Base-by-base conservation (phyloP, 2,113 vertebrate species). In the Pterophyllum scalare region DNA sequence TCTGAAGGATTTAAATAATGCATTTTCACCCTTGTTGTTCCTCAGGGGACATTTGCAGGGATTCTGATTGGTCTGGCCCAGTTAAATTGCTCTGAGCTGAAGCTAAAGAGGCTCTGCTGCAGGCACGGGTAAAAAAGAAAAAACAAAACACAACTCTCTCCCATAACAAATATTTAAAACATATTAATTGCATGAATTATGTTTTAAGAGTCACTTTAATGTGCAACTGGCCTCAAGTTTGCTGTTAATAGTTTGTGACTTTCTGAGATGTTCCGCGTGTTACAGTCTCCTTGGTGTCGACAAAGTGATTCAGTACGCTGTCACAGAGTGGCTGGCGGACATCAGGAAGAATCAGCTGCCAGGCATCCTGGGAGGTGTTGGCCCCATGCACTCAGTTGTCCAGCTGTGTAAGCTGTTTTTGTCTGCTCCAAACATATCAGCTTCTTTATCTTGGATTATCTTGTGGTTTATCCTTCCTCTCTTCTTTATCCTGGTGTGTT, bases 331-430 rank as follows among this genome's bases (percentile, higher is more conserved):
- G 97, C 95, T 98, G 80, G 96, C 96, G 0, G 97, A 98, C 88
- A 98, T 98, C 91, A 96, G 97, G 79, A 98, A 98, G 92, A 98
- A 97, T 94, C 97, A 98, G 93, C 94, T 98, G 87, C 97, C 97
- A 0, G 97, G 97, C 9, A 96, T 98, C 91, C 94, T 98, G 92
- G 97, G 97, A n/a, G 97, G 97, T 2, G 97, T 98, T 2, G 97
- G 97, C 5, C 97, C 97, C 81, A 98, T 98, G 97, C 97, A 98
- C 87, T 98, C 97, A 0, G 97, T 98, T 0, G 97, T 98, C n/a
- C 97, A 98, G 92, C 95, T 98, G 31, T 97, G 97, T 98, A 83
- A 97, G 97, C 97, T 79, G 11, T 8, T 54, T 31, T 26, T 62
- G 10, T 77, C 15, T 33, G 2, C 11, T 58, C 9, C 14, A 52